These are phyloP conservation scores for Oncorhynchus clarkii DNA, from an alignment of 2,113 vertebrate species.

Conservation along the genomic window DNA sequence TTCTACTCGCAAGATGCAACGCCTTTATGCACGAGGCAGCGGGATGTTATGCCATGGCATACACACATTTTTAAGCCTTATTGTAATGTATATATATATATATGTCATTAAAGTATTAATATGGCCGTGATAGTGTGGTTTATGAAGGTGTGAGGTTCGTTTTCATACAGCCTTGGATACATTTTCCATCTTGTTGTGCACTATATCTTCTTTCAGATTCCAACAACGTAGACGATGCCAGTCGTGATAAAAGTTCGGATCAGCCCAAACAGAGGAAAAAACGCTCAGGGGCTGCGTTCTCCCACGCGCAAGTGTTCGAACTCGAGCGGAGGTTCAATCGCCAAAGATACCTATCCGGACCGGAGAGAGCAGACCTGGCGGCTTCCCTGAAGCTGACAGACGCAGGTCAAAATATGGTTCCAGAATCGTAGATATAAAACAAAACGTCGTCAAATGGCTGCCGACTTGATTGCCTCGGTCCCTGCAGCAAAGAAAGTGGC, in stretches of 20 bases:
- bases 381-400: conserved; percentile 96
- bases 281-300: conserved; percentile 95
- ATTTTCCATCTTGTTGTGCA: neutral
- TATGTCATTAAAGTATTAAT: neutral
- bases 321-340: conserved; percentile 87
- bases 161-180: neutral
- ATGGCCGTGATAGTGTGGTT: neutral
- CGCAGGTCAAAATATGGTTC: conserved; percentile 99
- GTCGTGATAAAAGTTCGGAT: conserved; percentile 64
- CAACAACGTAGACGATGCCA: conserved; percentile 57
- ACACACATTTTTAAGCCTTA: neutral
- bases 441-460: conserved; percentile 95
- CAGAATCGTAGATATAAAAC: conserved; percentile 99
- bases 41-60: neutral
- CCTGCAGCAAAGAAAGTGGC: conserved; percentile 94
- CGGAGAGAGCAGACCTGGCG: conserved; percentile 94
- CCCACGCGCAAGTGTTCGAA: conserved; percentile 98
- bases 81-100: conserved; percentile 2
- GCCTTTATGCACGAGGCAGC: conserved; percentile 1
- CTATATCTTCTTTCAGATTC: conserved; percentile 62
- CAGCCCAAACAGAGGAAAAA: conserved; percentile 93
- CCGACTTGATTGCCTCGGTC: conserved; percentile 88
- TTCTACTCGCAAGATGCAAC: neutral
- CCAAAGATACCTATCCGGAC: conserved; percentile 82
- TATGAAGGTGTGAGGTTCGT: neutral